Conservation (phyloP, 2,113 vertebrate genomes). For the Nibea albiflora region DNA sequence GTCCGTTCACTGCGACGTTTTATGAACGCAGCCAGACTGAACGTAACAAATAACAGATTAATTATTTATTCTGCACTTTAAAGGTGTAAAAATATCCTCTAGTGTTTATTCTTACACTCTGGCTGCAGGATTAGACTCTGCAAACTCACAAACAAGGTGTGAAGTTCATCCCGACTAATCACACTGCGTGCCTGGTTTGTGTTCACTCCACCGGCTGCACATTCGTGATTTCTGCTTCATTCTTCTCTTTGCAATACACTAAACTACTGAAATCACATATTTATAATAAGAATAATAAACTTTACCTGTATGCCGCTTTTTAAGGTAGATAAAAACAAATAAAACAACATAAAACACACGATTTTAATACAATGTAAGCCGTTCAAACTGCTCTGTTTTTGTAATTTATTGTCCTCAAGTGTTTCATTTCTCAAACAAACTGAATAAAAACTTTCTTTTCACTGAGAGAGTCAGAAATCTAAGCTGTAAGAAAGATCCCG, state of each 20-base stretch:
- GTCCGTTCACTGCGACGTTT: background rate
- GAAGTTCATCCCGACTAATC: background rate
- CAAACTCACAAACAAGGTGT: slow-evolving; percentile 12
- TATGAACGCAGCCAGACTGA: background rate
- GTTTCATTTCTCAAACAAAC: background rate
- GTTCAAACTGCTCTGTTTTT: background rate
- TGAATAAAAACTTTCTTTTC: background rate
- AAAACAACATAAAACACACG: no score
- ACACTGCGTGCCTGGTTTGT: background rate
- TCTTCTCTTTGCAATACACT: slow-evolving; percentile 6
- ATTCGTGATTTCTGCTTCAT: background rate
- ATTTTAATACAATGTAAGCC: no score
- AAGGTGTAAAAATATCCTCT: slow-evolving; percentile 7
- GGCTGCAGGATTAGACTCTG: slow-evolving; percentile 27
- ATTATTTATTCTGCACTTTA: background rate
- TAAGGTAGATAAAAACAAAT: no score
- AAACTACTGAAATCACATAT: background rate
- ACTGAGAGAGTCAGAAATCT: background rate
- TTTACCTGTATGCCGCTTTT: no score
- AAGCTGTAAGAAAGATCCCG: background rate
- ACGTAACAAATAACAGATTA: background rate
- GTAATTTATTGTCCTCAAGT: background rate
- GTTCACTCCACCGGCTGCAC: background rate
- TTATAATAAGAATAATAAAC: no score
- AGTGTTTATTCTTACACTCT: background rate